Base-by-base conservation (phyloP, 2,888 invertebrate species). In the Ypsolopha sequella region DNA sequence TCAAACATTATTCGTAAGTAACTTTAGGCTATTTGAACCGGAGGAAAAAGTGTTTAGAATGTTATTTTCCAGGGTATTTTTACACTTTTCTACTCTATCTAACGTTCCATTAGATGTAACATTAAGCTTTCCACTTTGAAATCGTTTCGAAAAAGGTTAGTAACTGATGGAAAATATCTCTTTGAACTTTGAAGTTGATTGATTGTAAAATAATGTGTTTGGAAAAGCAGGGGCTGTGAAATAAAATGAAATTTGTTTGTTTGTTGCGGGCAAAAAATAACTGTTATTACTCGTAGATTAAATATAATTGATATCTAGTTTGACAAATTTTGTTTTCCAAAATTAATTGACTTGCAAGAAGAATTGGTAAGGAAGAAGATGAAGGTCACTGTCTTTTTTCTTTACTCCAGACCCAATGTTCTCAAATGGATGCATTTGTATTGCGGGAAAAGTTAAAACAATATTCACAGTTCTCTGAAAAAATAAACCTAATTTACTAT, bases 41-140 rank as follows among this genome's bases (percentile, higher is more conserved):
- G 14, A 48, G 36, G 36, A 41, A 9, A 41, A 47, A 49, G 13
- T 46, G 11, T 36, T 45, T 45, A 11, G 34, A 51, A 41, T 33
- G 44, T 56, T 56, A 55, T 56, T 64, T 69, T 66, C 68, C 76
- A 77, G 80, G 77, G 78, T 80, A 76, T 66, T 77, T 80, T 79
- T 80, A 76, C 69, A 80, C 73, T 77, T 78, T 78, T 79, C 72
- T 78, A 78, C 67, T 63, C 57, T 54, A 53, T 53, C 48, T 50
- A 52, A 52, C 35, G 10, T 50, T 11, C 10, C 2, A 13, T 13
- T 46, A 44, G 44, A 44, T 11, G 39, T 11, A n/a, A 39, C 6
- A n/a, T 6, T 9, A 46, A 46, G 46, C 35, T 46, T 46, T 35
- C 46, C 11, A 46, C 9, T 24, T 34, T 35, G 14, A 8, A 14